phyloP scores from a whole-genome alignment of 1,140 invertebrate genomes.

The Bursaphelenchus mucronatus region DNA sequence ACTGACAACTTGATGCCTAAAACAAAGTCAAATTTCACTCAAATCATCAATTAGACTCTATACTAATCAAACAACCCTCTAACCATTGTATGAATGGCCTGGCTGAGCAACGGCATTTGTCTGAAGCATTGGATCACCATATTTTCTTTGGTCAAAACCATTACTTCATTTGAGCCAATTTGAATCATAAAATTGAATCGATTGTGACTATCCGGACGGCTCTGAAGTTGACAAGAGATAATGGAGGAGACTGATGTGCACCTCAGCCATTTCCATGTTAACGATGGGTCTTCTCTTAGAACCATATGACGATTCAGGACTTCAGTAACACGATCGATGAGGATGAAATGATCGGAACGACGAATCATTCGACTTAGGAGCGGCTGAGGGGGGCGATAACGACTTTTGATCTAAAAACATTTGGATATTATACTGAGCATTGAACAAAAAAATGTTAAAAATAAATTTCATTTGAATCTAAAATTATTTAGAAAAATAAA shows the following conservation, averaged over 20 bases:
- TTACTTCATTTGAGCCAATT: conserved; percentile 30
- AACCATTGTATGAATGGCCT: conserved; percentile 28
- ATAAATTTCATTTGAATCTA: no score
- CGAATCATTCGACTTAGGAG: conserved; percentile 27
- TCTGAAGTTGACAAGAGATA: conserved; percentile 17
- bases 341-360: conserved; percentile 31
- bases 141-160: conserved; percentile 32
- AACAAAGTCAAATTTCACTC: conserved; percentile 2
- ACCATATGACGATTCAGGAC: conserved; percentile 28
- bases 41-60: conserved; percentile 16
- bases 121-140: conserved; percentile 34
- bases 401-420: no score
- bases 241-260: conserved; percentile 34
- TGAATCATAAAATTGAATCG: conserved; percentile 30
- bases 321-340: conserved; percentile 29
- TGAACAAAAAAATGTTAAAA: no score
- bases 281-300: background rate
- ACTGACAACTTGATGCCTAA: conserved; percentile 43
- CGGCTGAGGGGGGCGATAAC: background rate
- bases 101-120: conserved; percentile 33
- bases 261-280: conserved; percentile 46
- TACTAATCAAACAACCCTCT: background rate
- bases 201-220: conserved; percentile 9
- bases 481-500: no score
- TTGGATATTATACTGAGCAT: no score